phyloP scores from a whole-genome alignment of 2,888 invertebrate genomes.

The Teinopalpus imperialis region DNA sequence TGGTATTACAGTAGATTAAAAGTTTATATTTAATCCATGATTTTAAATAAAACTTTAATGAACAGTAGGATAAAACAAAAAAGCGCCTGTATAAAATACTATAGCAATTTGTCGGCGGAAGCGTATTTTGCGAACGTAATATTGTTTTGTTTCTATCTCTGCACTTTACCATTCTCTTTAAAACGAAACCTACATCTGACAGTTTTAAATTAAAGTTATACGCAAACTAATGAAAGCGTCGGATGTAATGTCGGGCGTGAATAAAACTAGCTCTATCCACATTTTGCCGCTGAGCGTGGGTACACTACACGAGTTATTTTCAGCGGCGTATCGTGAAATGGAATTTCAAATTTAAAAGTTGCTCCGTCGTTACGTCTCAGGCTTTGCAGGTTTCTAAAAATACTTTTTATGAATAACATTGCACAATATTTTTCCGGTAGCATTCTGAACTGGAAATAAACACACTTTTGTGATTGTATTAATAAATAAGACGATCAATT shows the following conservation, averaged over 20 bases:
- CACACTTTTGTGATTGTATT: too few relatives aligned
- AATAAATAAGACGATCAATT: too few relatives aligned
- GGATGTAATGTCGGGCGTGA: constrained; percentile 18
- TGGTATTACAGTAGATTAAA: too few relatives aligned
- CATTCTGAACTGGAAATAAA: too few relatives aligned
- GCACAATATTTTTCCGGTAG: too few relatives aligned
- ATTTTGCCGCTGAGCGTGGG: constrained; percentile 33
- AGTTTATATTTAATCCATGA: too few relatives aligned
- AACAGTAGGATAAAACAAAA: background rate
- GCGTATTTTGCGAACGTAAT: constrained; percentile 11
- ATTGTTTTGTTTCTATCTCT: constrained; percentile 11
- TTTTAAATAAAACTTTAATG: constrained; percentile 1
- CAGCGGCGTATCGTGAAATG: constrained; percentile 28
- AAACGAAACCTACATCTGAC: constrained; percentile 10
- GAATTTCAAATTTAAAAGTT: constrained; percentile 40
- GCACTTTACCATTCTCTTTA: constrained; percentile 7
- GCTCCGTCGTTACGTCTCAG: constrained; percentile 31
- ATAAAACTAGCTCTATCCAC: constrained; percentile 26
- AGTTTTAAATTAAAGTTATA: constrained; percentile 22
- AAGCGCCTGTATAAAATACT: constrained; percentile 20
- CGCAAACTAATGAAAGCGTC: constrained; percentile 25
- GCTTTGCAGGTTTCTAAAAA: constrained; percentile 9
- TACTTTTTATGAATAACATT: too few relatives aligned
- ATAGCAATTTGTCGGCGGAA: constrained; percentile 16
- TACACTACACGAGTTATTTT: constrained; percentile 43